phyloP scores from a whole-genome alignment of 2,113 vertebrate genomes.

The Sorex araneus region DNA sequence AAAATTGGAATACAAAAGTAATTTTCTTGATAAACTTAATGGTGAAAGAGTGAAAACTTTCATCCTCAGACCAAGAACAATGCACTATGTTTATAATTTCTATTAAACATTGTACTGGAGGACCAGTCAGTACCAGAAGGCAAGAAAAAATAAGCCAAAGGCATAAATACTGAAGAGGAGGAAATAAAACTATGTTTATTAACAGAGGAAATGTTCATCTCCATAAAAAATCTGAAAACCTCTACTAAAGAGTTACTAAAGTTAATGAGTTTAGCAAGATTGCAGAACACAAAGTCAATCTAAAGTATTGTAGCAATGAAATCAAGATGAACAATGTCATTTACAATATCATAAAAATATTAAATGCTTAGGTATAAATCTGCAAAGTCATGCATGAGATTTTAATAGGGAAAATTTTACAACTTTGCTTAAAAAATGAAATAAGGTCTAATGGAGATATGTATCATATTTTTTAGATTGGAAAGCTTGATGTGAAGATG shows the following conservation, averaged over 20 bases:
- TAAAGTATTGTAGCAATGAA: slow-evolving; percentile 32
- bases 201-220: no score
- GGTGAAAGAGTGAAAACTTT: no score
- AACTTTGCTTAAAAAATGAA: slow-evolving; percentile 55
- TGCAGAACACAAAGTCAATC: slow-evolving; percentile 21
- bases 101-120: no score
- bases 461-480: slow-evolving; percentile 6
- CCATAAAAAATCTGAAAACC: no score
- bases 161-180: no score
- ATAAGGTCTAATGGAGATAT: slow-evolving; percentile 39
- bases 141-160: no score
- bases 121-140: no score
- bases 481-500: slow-evolving; percentile 48
- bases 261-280: slow-evolving; percentile 24
- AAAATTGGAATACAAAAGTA: no score
- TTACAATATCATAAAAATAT: not conserved
- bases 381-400: slow-evolving; percentile 12
- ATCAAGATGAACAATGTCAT: slow-evolving; percentile 52
- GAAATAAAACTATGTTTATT: no score
- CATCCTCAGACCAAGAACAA: no score
- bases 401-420: slow-evolving; percentile 47
- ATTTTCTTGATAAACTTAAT: no score
- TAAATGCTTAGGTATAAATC: slow-evolving; percentile 41
- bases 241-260: not conserved
- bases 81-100: no score